Evolutionary conservation across 92 coral and sea anemone genomes (phyloP).

Genomic region (Isaurus tuberculatus): DNA sequence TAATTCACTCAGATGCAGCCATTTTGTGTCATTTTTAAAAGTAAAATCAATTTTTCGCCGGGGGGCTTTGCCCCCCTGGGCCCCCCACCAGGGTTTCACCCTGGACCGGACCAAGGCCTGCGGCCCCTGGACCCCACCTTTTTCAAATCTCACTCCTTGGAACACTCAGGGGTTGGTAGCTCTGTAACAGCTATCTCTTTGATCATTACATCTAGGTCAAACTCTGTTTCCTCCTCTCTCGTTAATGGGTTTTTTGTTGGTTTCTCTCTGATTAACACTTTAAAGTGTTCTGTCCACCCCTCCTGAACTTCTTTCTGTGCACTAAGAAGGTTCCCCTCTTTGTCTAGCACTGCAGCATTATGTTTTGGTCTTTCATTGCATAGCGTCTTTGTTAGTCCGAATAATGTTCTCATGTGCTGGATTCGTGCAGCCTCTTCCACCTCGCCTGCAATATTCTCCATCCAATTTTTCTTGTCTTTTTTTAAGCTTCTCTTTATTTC

Average conservation of each 20-base stretch:
- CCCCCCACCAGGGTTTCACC: too few relatives aligned
- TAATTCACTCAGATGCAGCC: too few relatives aligned
- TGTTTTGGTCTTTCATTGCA: conserved; percentile 32
- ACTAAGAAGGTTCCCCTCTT: background rate
- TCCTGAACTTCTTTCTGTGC: conserved; percentile 20
- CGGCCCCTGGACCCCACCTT: background rate
- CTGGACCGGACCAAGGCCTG: too few relatives aligned
- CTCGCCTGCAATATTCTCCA: conserved; percentile 24
- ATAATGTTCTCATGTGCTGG: conserved; percentile 26
- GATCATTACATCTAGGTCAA: background rate
- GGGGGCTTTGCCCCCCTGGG: too few relatives aligned
- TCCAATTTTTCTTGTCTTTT: conserved; percentile 3
- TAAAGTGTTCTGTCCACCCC: conserved; percentile 36
- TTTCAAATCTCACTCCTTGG: too few relatives aligned
- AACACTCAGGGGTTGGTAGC: conserved; percentile 9
- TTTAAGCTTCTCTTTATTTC: conserved; percentile 38
- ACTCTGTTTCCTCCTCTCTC: background rate
- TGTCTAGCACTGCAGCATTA: conserved; percentile 25
- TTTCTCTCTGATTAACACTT: background rate
- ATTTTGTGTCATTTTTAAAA: too few relatives aligned
- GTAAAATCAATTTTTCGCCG: too few relatives aligned
- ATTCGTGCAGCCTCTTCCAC: conserved; percentile 7
- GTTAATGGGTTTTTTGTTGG: conserved; percentile 13
- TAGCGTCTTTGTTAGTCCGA: background rate
- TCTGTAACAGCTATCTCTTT: conserved; percentile 13